Base-by-base conservation (phyloP, 2,888 invertebrate species). In the Esperia sulphurella region DNA sequence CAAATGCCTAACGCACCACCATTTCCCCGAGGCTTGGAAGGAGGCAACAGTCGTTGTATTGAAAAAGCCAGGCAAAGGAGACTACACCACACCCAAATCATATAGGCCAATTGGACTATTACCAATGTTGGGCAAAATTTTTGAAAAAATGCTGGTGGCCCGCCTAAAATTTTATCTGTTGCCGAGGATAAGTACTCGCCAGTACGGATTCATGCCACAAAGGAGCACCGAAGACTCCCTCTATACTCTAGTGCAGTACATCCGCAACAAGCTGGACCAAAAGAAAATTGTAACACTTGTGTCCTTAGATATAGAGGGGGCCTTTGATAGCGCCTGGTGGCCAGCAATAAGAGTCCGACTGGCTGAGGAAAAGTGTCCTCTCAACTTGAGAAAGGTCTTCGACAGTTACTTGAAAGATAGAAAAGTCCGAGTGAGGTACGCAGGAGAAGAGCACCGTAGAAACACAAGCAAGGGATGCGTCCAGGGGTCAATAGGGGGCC, bases 131-230 rank as follows among this genome's bases (percentile, higher is more conserved):
- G 53, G 52, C 0, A 56, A 54, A 14, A 28, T 53, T 1, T n/a
- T 43, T 0, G 53, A 53, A 28, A 54, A 54, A 14, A 43, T 53
- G 50, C 4, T 55, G 14, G 44, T 54, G 3, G 33, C 30, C 0
- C 31, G 54, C 0, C 12, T 57, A 1, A 43, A 33, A 9, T 50
- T 29, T 21, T 39, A 50, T 12, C 6, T 54, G 1, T 5, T 48
- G 0, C 52, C 50, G 0, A 49, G 6, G 9, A 8, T 53, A 3
- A 53, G 46, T 38, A 8, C n/a, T 3, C 28, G 28, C 14, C 57
- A 57, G 21, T 54, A 42, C 41, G 57, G 54, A 0, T 55, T 54
- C 28, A 52, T 50, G 49, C 54, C 53, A 1, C 57, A 57, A 29
- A 42, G 28, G 1, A 29, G 50, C 4, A 43, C 43, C 4, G 47